These are phyloP conservation scores for Chymomyza caudatula DNA, from an alignment of 2,888 invertebrate species.

Conservation along the genomic window DNA sequence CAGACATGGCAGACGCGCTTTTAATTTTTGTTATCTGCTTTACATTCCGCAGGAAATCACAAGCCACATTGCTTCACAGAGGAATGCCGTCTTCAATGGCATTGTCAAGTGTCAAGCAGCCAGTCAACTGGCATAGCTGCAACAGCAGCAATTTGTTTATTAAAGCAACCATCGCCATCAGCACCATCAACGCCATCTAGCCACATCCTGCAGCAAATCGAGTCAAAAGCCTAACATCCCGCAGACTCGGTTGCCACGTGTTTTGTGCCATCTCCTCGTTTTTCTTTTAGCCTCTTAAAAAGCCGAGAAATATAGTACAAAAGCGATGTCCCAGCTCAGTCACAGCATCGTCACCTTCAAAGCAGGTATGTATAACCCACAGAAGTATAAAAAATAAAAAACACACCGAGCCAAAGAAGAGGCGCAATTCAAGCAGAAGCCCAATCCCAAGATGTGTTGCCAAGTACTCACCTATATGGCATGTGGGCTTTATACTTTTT, in stretches of 20 bases:
- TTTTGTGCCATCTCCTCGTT: neutral
- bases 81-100: conserved; percentile 14
- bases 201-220: neutral
- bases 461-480: conserved; percentile 35
- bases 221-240: neutral
- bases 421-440: neutral
- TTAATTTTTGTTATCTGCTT: conserved; percentile 52
- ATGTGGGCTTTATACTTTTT: conserved; percentile 47
- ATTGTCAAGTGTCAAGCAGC: conserved; percentile 36
- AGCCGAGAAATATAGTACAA: neutral
- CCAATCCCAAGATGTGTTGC: neutral
- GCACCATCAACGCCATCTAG: neutral
- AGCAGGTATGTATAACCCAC: neutral
- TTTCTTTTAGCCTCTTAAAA: neutral
- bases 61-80: conserved; percentile 13
- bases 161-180: conserved; percentile 37
- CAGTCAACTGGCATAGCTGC: conserved; percentile 57
- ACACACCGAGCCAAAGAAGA: neutral
- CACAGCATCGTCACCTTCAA: neutral
- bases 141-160: conserved; percentile 53
- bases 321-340: neutral
- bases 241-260: neutral
- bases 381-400: neutral
- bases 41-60: conserved; percentile 58
- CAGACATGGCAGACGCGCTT: conserved; percentile 21